Evolutionary conservation across 2,113 vertebrate genomes (phyloP).

Genomic region (Toxotes chatareus): DNA sequence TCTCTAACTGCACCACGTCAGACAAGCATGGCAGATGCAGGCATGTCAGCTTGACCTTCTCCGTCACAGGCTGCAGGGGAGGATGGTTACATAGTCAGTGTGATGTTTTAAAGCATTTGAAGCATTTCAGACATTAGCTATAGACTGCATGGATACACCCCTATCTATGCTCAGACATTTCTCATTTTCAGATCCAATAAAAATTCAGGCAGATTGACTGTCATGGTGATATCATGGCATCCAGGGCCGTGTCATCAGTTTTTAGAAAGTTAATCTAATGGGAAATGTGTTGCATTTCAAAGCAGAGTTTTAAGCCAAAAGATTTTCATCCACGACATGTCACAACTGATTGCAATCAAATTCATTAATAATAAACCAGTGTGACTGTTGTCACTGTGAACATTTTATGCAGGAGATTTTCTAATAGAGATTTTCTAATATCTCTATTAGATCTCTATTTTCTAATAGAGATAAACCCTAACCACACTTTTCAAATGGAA

Average conservation of each 20-base stretch:
- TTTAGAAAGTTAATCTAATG: conserved; percentile 13
- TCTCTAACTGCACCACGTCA: conserved; percentile 27
- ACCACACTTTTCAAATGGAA: conserved; percentile 25
- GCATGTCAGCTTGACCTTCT: conserved; percentile 49
- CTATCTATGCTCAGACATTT: not conserved
- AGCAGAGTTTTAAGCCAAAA: conserved; percentile 17
- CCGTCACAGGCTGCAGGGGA: conserved; percentile 33
- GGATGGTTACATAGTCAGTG: conserved; percentile 23
- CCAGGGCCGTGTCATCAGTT: not conserved
- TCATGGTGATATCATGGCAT: not conserved
- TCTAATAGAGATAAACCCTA: conserved; percentile 23
- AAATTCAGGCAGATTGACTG: not conserved
- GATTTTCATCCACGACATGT: conserved; percentile 17
- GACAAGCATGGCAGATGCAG: conserved; percentile 17
- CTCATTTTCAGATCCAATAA: conserved; percentile 10
- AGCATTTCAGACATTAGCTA: not conserved
- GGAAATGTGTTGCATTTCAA: conserved; percentile 7
- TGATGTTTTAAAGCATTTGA: conserved; percentile 9
- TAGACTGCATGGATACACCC: not conserved
- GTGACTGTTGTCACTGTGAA: not conserved
- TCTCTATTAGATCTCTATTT: too few species aligned
- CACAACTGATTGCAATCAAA: conserved; percentile 32
- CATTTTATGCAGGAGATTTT: conserved; percentile 14
- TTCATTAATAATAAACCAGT: not conserved
- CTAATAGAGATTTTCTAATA: conserved; percentile 22